phyloP scores from a whole-genome alignment of 2,888 invertebrate species.

The Parnassius apollo region DNA sequence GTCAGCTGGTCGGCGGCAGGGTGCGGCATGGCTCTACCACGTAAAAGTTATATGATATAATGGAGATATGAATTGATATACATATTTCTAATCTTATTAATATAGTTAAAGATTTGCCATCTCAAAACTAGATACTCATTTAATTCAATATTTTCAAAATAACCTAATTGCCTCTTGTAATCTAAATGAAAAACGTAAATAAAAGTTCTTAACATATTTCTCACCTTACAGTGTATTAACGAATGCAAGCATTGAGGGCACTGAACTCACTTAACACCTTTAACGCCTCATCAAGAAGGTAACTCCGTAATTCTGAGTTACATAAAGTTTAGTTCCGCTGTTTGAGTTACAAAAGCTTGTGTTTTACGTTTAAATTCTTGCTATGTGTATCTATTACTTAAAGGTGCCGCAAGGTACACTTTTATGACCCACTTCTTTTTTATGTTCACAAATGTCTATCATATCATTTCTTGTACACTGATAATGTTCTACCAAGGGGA shows the following conservation, averaged over 20 bases:
- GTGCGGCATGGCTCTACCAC: too few relatives aligned
- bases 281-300: conserved; percentile 14
- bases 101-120: too few relatives aligned
- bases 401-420: conserved; percentile 18
- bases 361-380: conserved; percentile 12
- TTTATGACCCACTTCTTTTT: conserved; percentile 6
- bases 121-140: too few relatives aligned
- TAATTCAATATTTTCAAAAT: too few relatives aligned
- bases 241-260: conserved; percentile 14
- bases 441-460: not conserved
- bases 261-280: conserved; percentile 22
- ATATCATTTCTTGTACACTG: not conserved
- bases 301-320: conserved; percentile 20
- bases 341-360: conserved; percentile 14
- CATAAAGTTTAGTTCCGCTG: conserved; percentile 25
- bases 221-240: conserved; percentile 14
- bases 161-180: too few relatives aligned
- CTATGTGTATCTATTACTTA: conserved; percentile 3
- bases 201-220: conserved; percentile 19
- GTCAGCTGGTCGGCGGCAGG: too few relatives aligned
- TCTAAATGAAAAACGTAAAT: conserved; percentile 10
- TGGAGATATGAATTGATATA: too few relatives aligned
- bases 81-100: too few relatives aligned
- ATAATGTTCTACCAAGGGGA: too few relatives aligned
- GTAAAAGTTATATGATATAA: too few relatives aligned